Evolutionary conservation across 2,888 invertebrate genomes (phyloP).

Genomic region (Chironomus riparius): DNA sequence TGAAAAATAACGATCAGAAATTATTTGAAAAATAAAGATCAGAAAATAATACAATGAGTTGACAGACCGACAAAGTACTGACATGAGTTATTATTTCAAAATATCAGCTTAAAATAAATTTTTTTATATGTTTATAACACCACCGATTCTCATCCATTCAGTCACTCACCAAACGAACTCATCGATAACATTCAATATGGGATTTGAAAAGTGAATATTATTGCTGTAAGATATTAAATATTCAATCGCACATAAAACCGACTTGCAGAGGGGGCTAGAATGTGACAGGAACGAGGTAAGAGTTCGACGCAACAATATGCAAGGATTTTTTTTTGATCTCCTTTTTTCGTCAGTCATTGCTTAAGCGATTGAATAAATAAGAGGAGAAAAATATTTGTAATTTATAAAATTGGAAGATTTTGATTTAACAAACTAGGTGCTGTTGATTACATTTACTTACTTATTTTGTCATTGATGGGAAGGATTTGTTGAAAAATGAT

Average conservation of each 20-base stretch:
- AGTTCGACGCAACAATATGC: neutral
- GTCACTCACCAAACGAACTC: neutral
- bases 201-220: neutral
- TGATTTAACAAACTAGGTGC: neutral
- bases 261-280: neutral
- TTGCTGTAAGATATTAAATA: neutral
- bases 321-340: neutral
- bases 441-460: no score
- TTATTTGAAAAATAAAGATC: no score
- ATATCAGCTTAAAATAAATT: neutral
- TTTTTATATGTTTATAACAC: slow-evolving; percentile 20
- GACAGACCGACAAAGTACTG: no score
- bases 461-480: no score
- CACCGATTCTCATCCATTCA: slow-evolving; percentile 1
- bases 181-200: neutral
- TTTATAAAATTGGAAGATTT: neutral
- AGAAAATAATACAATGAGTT: no score
- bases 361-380: neutral
- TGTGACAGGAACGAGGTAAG: neutral
- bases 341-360: neutral
- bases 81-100: no score
- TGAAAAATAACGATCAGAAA: no score
- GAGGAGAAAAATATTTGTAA: neutral
- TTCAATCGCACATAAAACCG: neutral
- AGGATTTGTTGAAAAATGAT: no score